Conservation (phyloP, 2,797 vertebrate genomes). For the Chiroxiphia lanceolata region DNA sequence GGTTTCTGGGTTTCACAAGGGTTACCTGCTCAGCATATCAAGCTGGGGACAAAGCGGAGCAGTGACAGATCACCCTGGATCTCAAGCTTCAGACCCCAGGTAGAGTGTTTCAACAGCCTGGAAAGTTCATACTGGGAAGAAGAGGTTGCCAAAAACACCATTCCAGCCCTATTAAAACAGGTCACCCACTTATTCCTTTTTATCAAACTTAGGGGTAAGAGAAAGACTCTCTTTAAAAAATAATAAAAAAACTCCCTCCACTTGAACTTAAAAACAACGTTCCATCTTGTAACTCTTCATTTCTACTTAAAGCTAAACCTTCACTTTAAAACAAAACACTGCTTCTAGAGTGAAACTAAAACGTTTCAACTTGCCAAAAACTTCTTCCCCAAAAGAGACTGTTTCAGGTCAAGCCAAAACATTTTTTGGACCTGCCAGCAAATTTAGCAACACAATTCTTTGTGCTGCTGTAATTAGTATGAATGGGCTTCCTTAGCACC, state of each 20-base stretch:
- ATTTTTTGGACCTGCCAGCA: constrained; percentile 58
- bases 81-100: background rate
- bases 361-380: constrained; percentile 31
- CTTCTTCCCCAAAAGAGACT: constrained; percentile 41
- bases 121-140: background rate
- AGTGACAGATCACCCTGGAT: accelerated
- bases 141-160: background rate
- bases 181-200: background rate
- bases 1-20: background rate
- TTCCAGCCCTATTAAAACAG: background rate
- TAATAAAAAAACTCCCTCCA: background rate
- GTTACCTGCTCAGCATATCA: background rate
- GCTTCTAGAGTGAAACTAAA: constrained; percentile 7
- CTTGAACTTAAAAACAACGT: background rate
- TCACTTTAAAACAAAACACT: background rate
- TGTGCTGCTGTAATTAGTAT: constrained; percentile 62
- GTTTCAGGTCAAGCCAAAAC: constrained; percentile 63
- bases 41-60: background rate
- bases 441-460: constrained; percentile 58
- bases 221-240: background rate
- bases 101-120: background rate
- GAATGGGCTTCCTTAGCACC: constrained; percentile 56
- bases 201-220: background rate
- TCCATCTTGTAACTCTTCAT: background rate
- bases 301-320: background rate